Base-by-base conservation (phyloP, 2,113 vertebrate genomes). In the Dromas ardeola region DNA sequence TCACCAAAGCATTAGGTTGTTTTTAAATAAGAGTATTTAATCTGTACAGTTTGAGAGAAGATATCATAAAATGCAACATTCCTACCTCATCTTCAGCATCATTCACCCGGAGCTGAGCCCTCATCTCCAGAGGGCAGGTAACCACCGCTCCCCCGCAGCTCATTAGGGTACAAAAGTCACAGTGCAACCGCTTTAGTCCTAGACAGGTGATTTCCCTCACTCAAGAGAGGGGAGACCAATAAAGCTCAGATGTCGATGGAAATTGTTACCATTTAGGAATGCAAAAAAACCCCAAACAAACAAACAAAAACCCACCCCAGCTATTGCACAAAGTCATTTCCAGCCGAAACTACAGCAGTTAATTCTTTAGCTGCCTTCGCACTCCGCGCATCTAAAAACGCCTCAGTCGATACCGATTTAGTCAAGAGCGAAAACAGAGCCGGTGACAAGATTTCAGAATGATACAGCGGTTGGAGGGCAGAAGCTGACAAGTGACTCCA, bases 21-120 rank as follows among this genome's bases (percentile, higher is more conserved):
- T 49, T 49, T 96, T 96, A 92, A 96, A 92, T 85, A 96, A 88
- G 81, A 80, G 95, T 95, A 97, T 96, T 97, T 96, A 97, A 96
- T 96, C 93, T 96, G 89, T 93, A 96, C 94, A 95, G 77, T 70
- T 91, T 71, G 81, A 92, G 53, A 91, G 81, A 90, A 93, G 70
- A 55, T 86, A 86, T 2, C 61, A 77, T 87, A 96, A 94, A 95
- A 93, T 53, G 81, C 19, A 53, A 95, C 96, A 88, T 93, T 91
- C 93, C 90, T 95, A 90, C 85, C 95, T 95, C 90, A 14, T 65
- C 87, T 91, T 93, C 56, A 91, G 88, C 88, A 91, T 91, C 81
- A 15, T 90, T 90, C 74, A 61, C 86, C 81, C 84, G 70, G 56
- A 90, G 87, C 93, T 67, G 55, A 96, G 82, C 95, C 72, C 93